Conservation (phyloP, 1,140 invertebrate genomes). For the Heliothis subflexa region DNA sequence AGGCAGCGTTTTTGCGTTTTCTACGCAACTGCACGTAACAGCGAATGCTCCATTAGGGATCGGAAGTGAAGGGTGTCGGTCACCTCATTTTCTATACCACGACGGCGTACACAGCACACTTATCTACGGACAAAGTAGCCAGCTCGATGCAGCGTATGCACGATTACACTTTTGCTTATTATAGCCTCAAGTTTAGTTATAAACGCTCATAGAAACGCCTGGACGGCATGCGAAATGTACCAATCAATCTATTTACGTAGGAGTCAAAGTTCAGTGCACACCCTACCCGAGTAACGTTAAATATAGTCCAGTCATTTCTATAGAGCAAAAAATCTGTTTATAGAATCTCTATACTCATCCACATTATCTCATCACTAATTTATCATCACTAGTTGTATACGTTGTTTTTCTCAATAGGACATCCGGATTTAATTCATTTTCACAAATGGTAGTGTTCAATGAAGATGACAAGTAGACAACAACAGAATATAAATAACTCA, state of each 20-base stretch:
- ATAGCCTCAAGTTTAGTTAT: conserved; percentile 3
- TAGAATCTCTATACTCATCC: conserved; percentile 1
- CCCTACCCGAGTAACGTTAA: conserved; percentile 52
- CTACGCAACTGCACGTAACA: conserved; percentile 33
- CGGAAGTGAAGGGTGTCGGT: conserved; percentile 49
- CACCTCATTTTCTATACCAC: conserved; percentile 47
- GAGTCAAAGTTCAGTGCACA: conserved; percentile 67
- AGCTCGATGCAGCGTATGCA: conserved; percentile 29
- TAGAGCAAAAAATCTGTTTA: conserved; percentile 24
- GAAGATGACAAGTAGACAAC: not conserved
- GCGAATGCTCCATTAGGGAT: conserved; percentile 41
- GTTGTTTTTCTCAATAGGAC: not conserved
- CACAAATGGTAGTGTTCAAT: conserved; percentile 9
- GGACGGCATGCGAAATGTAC: conserved; percentile 22
- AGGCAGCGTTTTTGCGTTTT: conserved; percentile 35
- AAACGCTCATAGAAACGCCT: conserved; percentile 4
- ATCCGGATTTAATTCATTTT: conserved; percentile 2
- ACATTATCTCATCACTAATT: conserved; percentile 16
- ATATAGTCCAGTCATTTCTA: conserved; percentile 59
- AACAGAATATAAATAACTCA: conserved; percentile 18
- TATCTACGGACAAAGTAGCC: conserved; percentile 33
- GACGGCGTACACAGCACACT: conserved; percentile 16
- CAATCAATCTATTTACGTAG: conserved; percentile 59
- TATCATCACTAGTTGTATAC: conserved; percentile 4
- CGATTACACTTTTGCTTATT: conserved; percentile 29